phyloP scores from a whole-genome alignment of 2,113 vertebrate species.

The Gymnarchus niloticus region DNA sequence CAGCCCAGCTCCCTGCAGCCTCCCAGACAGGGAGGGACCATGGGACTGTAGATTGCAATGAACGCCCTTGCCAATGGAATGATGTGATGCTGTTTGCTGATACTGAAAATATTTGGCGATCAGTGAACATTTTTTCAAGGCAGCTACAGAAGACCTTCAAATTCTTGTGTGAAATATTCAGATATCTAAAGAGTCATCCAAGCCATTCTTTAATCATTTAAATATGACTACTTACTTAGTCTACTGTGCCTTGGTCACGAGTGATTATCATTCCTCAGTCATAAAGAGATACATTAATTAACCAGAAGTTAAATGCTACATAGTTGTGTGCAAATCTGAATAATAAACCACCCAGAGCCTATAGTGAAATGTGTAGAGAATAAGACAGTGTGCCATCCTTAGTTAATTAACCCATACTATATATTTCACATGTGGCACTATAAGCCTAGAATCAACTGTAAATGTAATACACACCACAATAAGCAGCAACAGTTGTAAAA shows the following conservation, averaged over 20 bases:
- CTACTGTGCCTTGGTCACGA: neutral
- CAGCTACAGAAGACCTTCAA: neutral
- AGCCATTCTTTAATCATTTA: neutral
- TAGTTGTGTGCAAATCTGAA: neutral
- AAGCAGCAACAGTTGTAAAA: neutral
- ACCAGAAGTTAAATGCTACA: neutral
- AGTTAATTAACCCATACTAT: neutral
- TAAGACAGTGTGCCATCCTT: neutral
- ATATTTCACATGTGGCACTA: no score
- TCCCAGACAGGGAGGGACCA: neutral
- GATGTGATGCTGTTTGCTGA: neutral
- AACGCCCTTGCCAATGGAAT: neutral
- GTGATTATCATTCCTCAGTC: neutral
- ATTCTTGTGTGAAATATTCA: neutral
- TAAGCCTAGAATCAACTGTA: no score
- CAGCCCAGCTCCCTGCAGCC: neutral
- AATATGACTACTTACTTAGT: neutral
- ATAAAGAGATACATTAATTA: neutral
- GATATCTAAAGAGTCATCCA: neutral
- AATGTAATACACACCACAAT: neutral
- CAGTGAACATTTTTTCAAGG: neutral
- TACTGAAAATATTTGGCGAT: neutral
- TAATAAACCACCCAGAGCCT: neutral
- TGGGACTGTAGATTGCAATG: neutral
- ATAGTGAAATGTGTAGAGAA: neutral